These are phyloP conservation scores for Irena cyanogastra DNA, from an alignment of 2,113 vertebrate genomes.

Conservation along the genomic window DNA sequence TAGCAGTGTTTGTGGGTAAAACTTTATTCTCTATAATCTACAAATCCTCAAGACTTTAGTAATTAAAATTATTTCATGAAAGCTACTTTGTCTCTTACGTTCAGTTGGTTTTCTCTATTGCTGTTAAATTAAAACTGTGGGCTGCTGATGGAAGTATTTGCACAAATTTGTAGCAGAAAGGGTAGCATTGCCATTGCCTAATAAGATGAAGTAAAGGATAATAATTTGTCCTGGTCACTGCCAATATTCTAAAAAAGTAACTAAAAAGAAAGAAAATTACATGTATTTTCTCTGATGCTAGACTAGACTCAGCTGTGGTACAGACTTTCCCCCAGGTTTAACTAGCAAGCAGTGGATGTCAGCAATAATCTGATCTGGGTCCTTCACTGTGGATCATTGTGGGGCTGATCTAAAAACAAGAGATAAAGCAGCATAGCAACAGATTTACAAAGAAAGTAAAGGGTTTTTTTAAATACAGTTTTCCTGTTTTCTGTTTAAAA, in stretches of 20 bases:
- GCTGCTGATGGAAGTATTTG: not conserved
- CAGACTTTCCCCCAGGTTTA: not conserved
- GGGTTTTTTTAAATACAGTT: not conserved
- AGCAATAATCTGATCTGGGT: not conserved
- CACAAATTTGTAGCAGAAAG: not conserved
- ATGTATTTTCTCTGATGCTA: not conserved
- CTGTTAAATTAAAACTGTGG: not conserved
- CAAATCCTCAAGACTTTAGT: not conserved
- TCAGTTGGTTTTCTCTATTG: not conserved
- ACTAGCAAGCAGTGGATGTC: not conserved
- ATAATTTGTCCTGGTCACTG: not conserved
- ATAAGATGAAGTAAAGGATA: not conserved
- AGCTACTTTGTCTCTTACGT: not conserved
- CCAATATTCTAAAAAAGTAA: not conserved
- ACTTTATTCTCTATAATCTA: not conserved
- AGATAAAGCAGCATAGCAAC: not conserved
- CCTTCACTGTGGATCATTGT: not conserved
- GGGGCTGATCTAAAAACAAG: not conserved
- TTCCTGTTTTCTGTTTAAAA: not conserved
- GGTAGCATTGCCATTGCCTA: not conserved
- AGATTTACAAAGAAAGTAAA: not conserved
- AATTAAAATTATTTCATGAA: not conserved
- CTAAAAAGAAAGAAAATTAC: not conserved
- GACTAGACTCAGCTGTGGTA: not conserved
- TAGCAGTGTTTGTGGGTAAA: not conserved